Conservation (phyloP, 2,797 vertebrate species). For the Molossus alvarezi region DNA sequence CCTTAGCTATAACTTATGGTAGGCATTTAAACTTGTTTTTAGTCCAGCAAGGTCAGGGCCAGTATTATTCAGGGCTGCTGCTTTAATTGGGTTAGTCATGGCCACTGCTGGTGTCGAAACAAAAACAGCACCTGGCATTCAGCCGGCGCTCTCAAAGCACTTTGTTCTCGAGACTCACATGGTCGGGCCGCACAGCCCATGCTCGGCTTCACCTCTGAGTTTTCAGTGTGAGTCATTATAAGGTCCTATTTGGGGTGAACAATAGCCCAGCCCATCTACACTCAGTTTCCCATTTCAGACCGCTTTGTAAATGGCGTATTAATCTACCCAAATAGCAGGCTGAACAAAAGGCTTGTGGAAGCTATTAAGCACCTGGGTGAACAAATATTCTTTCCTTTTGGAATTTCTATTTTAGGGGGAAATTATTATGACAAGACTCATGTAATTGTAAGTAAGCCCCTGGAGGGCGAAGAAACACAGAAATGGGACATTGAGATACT, state of each 20-base stretch:
- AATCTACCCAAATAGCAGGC: background rate
- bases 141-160: background rate
- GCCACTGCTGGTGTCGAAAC: background rate
- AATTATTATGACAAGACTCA: conserved; percentile 92
- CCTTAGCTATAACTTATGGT: background rate
- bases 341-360: conserved; percentile 48
- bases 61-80: background rate
- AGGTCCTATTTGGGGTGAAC: conserved; percentile 26
- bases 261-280: conserved; percentile 9
- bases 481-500: conserved; percentile 93
- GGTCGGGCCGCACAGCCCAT: background rate
- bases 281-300: conserved; percentile 50
- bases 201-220: background rate
- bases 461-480: conserved; percentile 89
- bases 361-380: conserved; percentile 48
- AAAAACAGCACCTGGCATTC: background rate
- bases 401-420: conserved; percentile 90
- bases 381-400: conserved; percentile 68
- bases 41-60: background rate
- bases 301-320: conserved; percentile 15
- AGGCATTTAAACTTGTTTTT: conserved; percentile 42
- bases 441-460: conserved; percentile 90
- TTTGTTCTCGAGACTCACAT: background rate
- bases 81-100: conserved; percentile 32
- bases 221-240: background rate